Conservation (phyloP, 1,140 invertebrate genomes). For the Cydia strobilella region DNA sequence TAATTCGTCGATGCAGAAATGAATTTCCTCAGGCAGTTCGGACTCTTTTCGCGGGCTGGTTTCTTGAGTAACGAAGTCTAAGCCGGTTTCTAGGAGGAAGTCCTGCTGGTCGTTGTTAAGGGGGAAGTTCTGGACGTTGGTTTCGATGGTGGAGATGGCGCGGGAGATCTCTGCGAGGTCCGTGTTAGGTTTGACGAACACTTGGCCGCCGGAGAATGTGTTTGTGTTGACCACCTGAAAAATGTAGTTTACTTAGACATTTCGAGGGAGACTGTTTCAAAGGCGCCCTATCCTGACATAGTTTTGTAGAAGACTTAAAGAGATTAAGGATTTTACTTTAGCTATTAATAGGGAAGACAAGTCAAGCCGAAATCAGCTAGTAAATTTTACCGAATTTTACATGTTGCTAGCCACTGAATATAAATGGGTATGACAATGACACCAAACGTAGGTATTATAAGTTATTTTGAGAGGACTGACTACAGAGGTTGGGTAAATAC, state of each 20-base stretch:
- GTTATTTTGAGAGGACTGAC: too few relatives aligned
- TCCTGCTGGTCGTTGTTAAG: slow-evolving; percentile 45
- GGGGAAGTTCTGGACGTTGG: slow-evolving; percentile 49
- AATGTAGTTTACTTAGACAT: slow-evolving; percentile 49
- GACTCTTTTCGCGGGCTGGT: slow-evolving; percentile 18
- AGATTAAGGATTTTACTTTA: too few relatives aligned
- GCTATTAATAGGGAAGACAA: neutral
- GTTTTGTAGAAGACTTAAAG: too few relatives aligned
- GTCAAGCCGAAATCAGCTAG: neutral
- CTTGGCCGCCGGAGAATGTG: slow-evolving; percentile 61
- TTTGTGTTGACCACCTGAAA: slow-evolving; percentile 50
- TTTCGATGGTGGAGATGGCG: slow-evolving; percentile 38
- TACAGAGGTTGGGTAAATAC: too few relatives aligned
- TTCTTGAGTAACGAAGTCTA: slow-evolving; percentile 49
- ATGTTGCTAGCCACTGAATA: too few relatives aligned
- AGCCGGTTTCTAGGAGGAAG: slow-evolving; percentile 41
- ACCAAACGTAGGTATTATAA: too few relatives aligned
- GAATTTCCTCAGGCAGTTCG: slow-evolving; percentile 28
- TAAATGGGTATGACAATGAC: too few relatives aligned
- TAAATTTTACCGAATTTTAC: too few relatives aligned
- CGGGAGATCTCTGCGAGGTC: slow-evolving; percentile 44
- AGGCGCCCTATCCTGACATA: neutral
- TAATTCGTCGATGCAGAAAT: slow-evolving; percentile 30
- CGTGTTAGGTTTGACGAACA: slow-evolving; percentile 49
- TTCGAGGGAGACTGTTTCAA: neutral